Base-by-base conservation (phyloP, 1,140 invertebrate genomes). In the Propsilocerus akamusi region DNA sequence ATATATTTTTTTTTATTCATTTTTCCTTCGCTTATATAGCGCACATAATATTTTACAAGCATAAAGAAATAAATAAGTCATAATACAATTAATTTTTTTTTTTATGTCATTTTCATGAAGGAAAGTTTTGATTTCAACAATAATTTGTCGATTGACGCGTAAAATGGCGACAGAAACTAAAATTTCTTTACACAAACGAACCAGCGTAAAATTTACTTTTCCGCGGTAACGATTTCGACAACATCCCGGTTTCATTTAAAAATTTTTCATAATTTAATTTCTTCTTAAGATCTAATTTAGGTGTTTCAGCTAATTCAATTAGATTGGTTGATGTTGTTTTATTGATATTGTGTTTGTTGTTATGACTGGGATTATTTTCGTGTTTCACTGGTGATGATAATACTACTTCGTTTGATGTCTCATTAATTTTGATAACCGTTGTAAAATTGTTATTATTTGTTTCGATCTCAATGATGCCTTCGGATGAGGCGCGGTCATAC, bases 191-290 rank as follows among this genome's bases (percentile, higher is more conserved):
- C 17, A 41, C 34, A 41, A 41, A 41, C 10, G 34, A 41, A 17
- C 34, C 34, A 20, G 34, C 34, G 10, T 41, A 41, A 41, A 41
- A 41, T 41, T 41, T 41, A 14, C 22, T 41, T 20, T 41, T 41
- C 12, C 14, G 22, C 17, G 14, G 10, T 17, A 41, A 20, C 4
- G 34, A 20, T 20, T 41, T 41, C 17, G 34, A 41, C 3, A 41
- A 20, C 14, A 41, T 8, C 4, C 34, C 34, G 3, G 34, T 20
- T 17, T 41, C 34, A 20, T 41, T 41, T 1, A 41, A 10, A 20
- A 41, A 41, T 41, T 41, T 41, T 17, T 41, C 34, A 41, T 41
- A 41, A 41, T 41, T 41, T 41, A 20, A 41, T 41, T 41, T 41
- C 5, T 41, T 41, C 17, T 41, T 41, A 20, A 41, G 22, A 41